phyloP scores from a whole-genome alignment of 2,797 vertebrate genomes.

The Serranus cabrilla region DNA sequence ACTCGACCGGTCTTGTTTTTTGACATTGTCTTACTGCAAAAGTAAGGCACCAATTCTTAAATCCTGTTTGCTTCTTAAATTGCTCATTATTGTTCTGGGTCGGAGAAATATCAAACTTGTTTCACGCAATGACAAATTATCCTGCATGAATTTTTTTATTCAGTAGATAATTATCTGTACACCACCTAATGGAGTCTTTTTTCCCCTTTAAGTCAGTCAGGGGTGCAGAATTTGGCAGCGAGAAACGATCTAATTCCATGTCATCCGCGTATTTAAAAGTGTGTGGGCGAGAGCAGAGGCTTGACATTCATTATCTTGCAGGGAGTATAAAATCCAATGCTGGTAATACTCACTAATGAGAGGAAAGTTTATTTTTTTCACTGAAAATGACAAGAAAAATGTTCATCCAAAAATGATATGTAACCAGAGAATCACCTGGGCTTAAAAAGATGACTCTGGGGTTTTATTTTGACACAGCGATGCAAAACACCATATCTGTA shows the following conservation, averaged over 20 bases:
- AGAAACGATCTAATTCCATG: neutral
- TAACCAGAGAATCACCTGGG: neutral
- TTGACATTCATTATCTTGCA: slow-evolving; percentile 14
- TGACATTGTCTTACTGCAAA: neutral
- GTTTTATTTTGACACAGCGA: neutral
- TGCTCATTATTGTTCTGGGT: neutral
- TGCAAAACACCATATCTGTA: neutral
- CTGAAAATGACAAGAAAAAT: neutral
- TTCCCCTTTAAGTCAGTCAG: slow-evolving; percentile 1
- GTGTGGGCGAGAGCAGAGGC: slow-evolving; percentile 17
- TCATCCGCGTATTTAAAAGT: slow-evolving; percentile 8
- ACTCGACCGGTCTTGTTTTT: too few species aligned
- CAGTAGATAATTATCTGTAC: slow-evolving; percentile 1
- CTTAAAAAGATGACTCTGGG: neutral
- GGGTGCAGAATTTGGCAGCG: neutral
- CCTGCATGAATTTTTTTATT: neutral
- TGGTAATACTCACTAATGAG: slow-evolving; percentile 13
- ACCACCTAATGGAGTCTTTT: neutral
- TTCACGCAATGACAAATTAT: neutral
- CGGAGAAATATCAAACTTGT: neutral
- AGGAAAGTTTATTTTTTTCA: slow-evolving; percentile 7
- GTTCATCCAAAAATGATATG: neutral
- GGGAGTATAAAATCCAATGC: neutral
- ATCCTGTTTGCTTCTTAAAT: neutral
- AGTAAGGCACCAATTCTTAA: neutral